Evolutionary conservation across 1,140 invertebrate genomes (phyloP).

Genomic region (Drosophila grimshawi): DNA sequence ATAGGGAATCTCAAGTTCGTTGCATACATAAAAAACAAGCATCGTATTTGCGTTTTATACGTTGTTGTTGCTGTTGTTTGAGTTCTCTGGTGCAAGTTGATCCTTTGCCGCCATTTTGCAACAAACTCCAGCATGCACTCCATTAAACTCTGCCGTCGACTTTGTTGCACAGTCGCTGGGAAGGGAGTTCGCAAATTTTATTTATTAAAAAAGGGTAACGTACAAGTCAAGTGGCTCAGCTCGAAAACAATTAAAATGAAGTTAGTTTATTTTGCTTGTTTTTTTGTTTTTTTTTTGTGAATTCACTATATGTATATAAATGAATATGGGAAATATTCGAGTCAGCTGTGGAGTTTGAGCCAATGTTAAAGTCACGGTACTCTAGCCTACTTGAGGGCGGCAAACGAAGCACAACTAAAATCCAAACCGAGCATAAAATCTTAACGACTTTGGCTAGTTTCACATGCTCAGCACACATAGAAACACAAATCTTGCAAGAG

Average conservation of each 20-base stretch:
- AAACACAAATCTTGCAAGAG: constrained; percentile 65
- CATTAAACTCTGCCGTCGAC: constrained; percentile 80
- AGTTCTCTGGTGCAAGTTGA: constrained; percentile 70
- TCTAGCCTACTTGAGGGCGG: constrained; percentile 48
- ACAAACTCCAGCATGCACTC: constrained; percentile 76
- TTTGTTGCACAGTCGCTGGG: constrained; percentile 60
- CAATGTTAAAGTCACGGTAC: neutral
- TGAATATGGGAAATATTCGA: constrained; percentile 32
- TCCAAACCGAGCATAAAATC: constrained; percentile 73
- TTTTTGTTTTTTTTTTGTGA: constrained; percentile 8
- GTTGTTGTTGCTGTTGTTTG: constrained; percentile 31
- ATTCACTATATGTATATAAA: constrained; percentile 12
- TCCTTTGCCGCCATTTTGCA: constrained; percentile 81
- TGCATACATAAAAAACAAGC: neutral
- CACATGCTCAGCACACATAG: constrained; percentile 48
- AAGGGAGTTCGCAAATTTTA: constrained; percentile 66
- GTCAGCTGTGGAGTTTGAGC: constrained; percentile 31
- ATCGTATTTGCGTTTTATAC: constrained; percentile 41
- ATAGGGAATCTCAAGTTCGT: constrained; percentile 23
- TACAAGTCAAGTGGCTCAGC: constrained; percentile 80
- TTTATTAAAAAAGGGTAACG: constrained; percentile 80
- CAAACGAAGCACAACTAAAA: constrained; percentile 32
- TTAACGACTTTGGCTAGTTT: constrained; percentile 75
- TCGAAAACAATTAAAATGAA: constrained; percentile 81
- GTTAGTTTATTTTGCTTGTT: constrained; percentile 48